A percentile compares a stretch with the other conserved stretches of the same genome.
Evolutionary conservation across 2,888 invertebrate genomes (phyloP).

Genomic region (Mythimna loreyi): DNA sequence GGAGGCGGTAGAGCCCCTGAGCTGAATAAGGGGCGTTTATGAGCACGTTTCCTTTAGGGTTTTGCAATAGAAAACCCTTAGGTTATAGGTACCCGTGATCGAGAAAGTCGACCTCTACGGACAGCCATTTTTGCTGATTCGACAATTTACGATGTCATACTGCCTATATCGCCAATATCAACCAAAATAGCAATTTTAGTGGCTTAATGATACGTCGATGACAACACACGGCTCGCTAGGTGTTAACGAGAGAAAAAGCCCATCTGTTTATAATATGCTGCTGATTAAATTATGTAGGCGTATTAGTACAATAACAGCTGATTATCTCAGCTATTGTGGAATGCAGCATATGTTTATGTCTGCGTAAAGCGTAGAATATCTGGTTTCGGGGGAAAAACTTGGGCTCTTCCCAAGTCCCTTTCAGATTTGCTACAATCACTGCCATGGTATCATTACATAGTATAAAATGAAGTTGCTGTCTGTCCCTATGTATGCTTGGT

Average conservation of each 20-base stretch:
- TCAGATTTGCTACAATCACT: too few relatives aligned
- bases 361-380: not conserved
- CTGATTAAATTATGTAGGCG: constrained; percentile 33
- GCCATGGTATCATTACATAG: too few relatives aligned
- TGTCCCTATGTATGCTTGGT: too few relatives aligned
- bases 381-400: not conserved
- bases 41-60: not conserved
- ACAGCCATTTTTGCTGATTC: not conserved
- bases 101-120: too few relatives aligned
- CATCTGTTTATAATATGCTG: constrained; percentile 18
- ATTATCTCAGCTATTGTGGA: constrained; percentile 36
- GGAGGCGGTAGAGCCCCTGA: too few relatives aligned
- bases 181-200: not conserved
- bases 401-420: not conserved
- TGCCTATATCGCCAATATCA: not conserved
- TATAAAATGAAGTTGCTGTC: too few relatives aligned
- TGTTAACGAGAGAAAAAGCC: constrained; percentile 25
- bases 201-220: constrained; percentile 7
- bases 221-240: constrained; percentile 4
- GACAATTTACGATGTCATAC: not conserved
- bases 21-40: not conserved
- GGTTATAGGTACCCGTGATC: not conserved
- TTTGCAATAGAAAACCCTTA: not conserved
- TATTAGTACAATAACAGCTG: constrained; percentile 17
- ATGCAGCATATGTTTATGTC: constrained; percentile 5